These are phyloP conservation scores for Escarpia spicata DNA, from an alignment of 2,888 invertebrate species.

Conservation along the genomic window DNA sequence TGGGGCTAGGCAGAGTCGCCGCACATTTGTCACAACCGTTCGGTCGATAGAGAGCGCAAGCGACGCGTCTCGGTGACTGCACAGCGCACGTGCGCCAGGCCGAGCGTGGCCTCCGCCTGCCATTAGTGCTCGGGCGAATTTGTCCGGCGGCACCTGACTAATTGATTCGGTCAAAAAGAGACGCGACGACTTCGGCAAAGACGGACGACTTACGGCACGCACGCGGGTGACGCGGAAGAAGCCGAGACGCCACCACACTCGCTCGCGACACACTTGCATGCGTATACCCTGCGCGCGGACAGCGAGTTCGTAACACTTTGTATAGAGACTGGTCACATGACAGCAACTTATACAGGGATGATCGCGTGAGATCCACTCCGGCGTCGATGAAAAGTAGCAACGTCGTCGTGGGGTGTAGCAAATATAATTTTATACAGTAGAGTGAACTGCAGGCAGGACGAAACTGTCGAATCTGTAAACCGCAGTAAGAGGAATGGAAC, in stretches of 20 bases:
- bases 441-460: no score
- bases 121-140: neutral
- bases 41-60: neutral
- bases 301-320: neutral
- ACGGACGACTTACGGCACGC: neutral
- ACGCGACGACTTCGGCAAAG: constrained; percentile 6
- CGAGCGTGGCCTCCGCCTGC: neutral
- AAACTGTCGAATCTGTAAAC: no score
- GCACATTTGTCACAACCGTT: neutral
- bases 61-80: neutral
- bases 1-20: neutral
- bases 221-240: neutral
- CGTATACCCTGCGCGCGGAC: neutral
- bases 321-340: no score
- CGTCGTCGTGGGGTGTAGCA: neutral
- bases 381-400: neutral
- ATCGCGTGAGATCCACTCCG: neutral
- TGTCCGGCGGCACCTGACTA: neutral
- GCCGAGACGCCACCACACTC: neutral
- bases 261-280: neutral
- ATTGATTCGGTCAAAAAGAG: constrained; percentile 16
- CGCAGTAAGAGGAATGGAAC: no score
- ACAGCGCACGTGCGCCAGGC: neutral
- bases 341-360: neutral
- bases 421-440: neutral